phyloP scores from a whole-genome alignment of 2,113 vertebrate species.

The Petaurus breviceps region DNA sequence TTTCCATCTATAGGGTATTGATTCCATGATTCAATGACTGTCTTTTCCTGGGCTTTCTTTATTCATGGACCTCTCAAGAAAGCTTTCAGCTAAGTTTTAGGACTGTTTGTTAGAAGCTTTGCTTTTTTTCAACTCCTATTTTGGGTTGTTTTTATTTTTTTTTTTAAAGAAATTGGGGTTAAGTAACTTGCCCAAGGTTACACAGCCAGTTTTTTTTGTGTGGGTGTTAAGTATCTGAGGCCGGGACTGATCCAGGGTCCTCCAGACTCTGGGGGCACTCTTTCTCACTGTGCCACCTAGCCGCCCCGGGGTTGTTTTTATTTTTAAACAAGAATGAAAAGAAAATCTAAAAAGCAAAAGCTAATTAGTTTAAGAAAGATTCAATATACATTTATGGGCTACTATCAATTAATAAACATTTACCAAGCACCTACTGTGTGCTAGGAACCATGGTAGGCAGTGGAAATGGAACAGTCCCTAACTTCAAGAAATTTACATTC shows the following conservation, averaged over 20 bases:
- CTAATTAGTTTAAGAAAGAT: neutral
- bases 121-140: neutral
- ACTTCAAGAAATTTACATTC: neutral
- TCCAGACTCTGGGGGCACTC: too few relatives aligned
- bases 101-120: neutral
- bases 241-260: too few relatives aligned
- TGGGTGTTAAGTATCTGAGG: too few relatives aligned
- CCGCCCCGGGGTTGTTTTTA: neutral
- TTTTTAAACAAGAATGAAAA: neutral
- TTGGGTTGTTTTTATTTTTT: neutral
- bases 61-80: neutral
- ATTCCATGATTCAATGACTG: neutral
- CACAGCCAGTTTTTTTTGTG: too few relatives aligned
- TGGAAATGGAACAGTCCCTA: neutral
- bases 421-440: neutral
- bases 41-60: neutral
- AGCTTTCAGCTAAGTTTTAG: neutral
- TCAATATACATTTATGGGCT: neutral
- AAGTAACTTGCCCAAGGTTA: too few relatives aligned
- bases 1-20: neutral
- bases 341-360: neutral
- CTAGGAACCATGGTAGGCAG: neutral
- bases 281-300: too few relatives aligned
- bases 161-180: too few relatives aligned
- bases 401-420: neutral